These are phyloP conservation scores for Cotesia vestalis DNA, from an alignment of 1,140 invertebrate genomes.

Conservation along the genomic window DNA sequence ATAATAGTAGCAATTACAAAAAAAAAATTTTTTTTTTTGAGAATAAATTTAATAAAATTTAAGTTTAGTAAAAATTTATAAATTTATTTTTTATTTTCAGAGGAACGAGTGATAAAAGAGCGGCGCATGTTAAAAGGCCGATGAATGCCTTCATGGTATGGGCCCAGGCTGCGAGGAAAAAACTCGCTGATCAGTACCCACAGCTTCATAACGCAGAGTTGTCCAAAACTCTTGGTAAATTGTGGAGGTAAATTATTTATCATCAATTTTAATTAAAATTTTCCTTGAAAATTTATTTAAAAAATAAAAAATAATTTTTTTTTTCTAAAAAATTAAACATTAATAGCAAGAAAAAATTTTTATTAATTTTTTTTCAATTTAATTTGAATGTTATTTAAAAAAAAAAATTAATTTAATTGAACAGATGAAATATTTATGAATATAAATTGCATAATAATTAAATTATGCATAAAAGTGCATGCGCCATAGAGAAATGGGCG, in stretches of 20 bases:
- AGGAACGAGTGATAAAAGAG: slow-evolving; percentile 85
- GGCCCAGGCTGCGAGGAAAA: slow-evolving; percentile 88
- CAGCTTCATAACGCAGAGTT: slow-evolving; percentile 93
- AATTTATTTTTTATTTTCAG: slow-evolving; percentile 59
- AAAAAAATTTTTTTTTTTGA: no score
- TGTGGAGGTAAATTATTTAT: slow-evolving; percentile 80
- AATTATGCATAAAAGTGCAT: slow-evolving; percentile 5
- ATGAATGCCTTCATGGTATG: slow-evolving; percentile 98
- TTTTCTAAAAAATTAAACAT: no score
- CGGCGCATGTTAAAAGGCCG: slow-evolving; percentile 91
- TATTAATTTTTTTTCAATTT: no score
- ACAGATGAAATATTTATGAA: no score
- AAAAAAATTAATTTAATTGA: no score
- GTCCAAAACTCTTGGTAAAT: slow-evolving; percentile 88
- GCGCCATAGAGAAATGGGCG: slow-evolving; percentile 17
- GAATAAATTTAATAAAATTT: no score
- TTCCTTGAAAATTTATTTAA: no score
- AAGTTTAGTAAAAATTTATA: not conserved
- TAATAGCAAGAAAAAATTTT: no score
- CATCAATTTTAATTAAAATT: not conserved
- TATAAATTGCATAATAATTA: no score
- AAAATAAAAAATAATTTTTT: no score
- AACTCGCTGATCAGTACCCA: slow-evolving; percentile 88
- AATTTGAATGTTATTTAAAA: no score
- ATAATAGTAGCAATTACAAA: no score